These are phyloP conservation scores for Monopterus albus DNA, from an alignment of 2,113 vertebrate genomes.

Conservation along the genomic window DNA sequence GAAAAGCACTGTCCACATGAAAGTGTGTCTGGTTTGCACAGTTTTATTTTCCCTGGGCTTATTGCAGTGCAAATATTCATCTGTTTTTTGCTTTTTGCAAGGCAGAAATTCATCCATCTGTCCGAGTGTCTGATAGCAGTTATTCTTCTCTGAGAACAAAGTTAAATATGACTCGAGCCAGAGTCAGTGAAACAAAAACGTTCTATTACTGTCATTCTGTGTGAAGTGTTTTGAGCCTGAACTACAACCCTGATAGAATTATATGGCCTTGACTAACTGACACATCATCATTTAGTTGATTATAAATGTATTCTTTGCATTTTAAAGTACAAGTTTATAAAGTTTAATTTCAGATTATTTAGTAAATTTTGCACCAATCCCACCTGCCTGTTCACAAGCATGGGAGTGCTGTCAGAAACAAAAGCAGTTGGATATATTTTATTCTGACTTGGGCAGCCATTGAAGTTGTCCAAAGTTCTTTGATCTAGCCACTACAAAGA, in stretches of 20 bases:
- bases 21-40: conserved; percentile 4
- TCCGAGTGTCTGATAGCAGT: conserved; percentile 14
- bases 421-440: conserved; percentile 63
- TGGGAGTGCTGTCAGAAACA: conserved; percentile 47
- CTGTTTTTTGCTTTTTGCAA: conserved; percentile 12
- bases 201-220: conserved; percentile 29
- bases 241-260: conserved; percentile 31
- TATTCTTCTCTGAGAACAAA: conserved; percentile 45
- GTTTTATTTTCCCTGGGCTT: background rate
- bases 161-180: conserved; percentile 33
- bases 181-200: conserved; percentile 24
- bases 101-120: conserved; percentile 32
- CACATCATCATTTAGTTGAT: conserved; percentile 6
- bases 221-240: conserved; percentile 9
- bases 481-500: conserved; percentile 74
- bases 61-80: conserved; percentile 21
- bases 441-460: conserved; percentile 56
- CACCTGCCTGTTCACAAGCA: conserved; percentile 27
- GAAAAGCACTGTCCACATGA: background rate
- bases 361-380: conserved; percentile 22
- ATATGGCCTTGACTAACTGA: conserved; percentile 14
- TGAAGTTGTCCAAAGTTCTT: conserved; percentile 70
- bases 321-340: conserved; percentile 15
- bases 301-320: conserved; percentile 34
- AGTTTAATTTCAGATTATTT: conserved; percentile 32